A percentile compares a stretch with the other conserved stretches of the same genome.
Evolutionary conservation across 1,140 invertebrate genomes (phyloP).

Genomic region (Heterodera carotae): DNA sequence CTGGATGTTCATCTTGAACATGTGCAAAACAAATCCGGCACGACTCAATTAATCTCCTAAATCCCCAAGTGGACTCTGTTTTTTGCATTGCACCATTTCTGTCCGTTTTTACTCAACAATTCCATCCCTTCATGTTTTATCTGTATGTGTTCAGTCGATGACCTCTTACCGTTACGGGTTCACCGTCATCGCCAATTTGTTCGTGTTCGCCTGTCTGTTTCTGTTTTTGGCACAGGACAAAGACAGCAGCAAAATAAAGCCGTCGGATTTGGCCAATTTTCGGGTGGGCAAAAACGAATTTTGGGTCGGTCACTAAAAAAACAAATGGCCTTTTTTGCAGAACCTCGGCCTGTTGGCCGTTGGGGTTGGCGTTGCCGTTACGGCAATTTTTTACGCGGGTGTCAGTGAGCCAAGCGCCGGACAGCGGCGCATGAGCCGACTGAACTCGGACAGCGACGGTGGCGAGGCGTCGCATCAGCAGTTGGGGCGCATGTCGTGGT

Average conservation of each 20-base stretch:
- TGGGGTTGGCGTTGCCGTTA: constrained; percentile 46
- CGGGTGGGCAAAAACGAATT: constrained; percentile 28
- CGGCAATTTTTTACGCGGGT: constrained; percentile 51
- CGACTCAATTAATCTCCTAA: no score
- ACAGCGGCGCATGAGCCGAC: constrained; percentile 16
- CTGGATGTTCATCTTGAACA: no score
- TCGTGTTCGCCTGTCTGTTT: constrained; percentile 54
- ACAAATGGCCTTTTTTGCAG: constrained; percentile 9
- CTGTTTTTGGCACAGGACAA: constrained; percentile 44
- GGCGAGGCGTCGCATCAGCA: constrained; percentile 18
- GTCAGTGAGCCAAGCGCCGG: constrained; percentile 40
- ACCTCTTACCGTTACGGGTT: constrained; percentile 54
- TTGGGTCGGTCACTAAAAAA: background rate
- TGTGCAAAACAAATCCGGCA: no score
- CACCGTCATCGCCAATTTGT: constrained; percentile 58
- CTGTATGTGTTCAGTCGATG: constrained; percentile 31
- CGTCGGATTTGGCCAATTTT: constrained; percentile 52
- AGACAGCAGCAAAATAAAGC: constrained; percentile 42
- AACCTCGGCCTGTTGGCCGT: constrained; percentile 49
- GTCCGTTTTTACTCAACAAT: no score
- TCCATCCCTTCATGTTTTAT: no score
- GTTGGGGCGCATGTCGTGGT: constrained; percentile 40
- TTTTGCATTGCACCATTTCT: no score
- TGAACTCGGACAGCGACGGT: constrained; percentile 34
- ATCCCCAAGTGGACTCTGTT: no score